A percentile compares a stretch with the other conserved stretches of the same genome.
Evolutionary conservation across 2,113 vertebrate species (phyloP).

Genomic region (Chloropsis cyanopogon): DNA sequence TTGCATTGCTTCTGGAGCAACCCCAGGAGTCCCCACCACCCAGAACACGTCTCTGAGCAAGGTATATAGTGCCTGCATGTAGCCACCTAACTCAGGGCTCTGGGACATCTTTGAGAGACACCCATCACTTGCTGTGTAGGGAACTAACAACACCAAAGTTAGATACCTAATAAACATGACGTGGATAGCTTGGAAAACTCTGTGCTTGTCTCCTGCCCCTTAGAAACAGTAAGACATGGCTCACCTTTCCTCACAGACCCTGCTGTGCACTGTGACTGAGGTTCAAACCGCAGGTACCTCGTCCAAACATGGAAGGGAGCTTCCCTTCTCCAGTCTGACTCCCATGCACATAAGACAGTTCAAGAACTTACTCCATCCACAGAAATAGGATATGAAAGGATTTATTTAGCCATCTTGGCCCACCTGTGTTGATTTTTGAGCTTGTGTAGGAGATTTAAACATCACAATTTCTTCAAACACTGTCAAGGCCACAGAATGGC

Average conservation of each 20-base stretch:
- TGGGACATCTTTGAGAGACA: neutral
- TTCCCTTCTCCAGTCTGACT: neutral
- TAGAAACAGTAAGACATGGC: neutral
- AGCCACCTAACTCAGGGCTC: neutral
- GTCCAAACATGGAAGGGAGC: neutral
- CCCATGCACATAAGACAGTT: rapidly evolving
- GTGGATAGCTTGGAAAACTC: neutral
- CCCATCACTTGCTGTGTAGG: neutral
- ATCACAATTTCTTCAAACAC: neutral
- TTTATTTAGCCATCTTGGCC: neutral
- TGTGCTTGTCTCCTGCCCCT: neutral
- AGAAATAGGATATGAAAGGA: neutral
- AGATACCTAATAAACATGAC: neutral
- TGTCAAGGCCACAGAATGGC: neutral
- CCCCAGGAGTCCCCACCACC: rapidly evolving
- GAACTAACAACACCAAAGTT: neutral
- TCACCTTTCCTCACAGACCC: neutral
- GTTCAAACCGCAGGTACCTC: neutral
- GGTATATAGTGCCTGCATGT: rapidly evolving
- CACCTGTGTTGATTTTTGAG: neutral
- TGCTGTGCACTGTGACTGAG: rapidly evolving
- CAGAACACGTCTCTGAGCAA: neutral
- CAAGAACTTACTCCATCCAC: neutral
- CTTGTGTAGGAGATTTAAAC: neutral
- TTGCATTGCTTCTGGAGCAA: neutral